These are phyloP conservation scores for Drosophila lacicola DNA, from an alignment of 2,888 invertebrate genomes.

Conservation along the genomic window DNA sequence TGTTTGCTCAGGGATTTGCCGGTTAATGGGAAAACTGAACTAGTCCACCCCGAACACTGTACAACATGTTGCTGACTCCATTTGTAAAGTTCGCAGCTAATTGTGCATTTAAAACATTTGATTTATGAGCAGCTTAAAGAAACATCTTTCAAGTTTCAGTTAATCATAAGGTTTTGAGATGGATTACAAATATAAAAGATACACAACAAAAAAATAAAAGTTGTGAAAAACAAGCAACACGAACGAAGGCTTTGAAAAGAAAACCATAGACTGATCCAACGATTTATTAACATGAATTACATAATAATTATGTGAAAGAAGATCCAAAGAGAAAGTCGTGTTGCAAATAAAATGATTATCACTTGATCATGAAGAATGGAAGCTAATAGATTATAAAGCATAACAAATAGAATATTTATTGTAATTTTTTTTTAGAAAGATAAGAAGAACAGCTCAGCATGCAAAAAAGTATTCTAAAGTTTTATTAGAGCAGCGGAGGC, in stretches of 20 bases:
- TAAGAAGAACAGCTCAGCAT: no score
- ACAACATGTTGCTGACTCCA: neutral
- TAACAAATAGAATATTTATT: neutral
- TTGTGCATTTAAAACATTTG: neutral
- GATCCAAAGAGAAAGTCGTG: neutral
- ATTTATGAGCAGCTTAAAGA: neutral
- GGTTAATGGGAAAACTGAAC: slow-evolving; percentile 19
- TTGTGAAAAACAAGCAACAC: neutral
- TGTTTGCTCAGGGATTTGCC: slow-evolving; percentile 47
- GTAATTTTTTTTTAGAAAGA: neutral
- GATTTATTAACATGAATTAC: neutral
- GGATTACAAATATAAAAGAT: neutral
- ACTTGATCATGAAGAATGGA: no score
- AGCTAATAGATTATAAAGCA: no score
- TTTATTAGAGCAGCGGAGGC: no score
- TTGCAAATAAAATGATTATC: neutral
- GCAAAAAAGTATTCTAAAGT: no score
- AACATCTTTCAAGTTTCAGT: neutral
- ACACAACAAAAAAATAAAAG: neutral
- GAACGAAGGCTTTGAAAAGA: no score
- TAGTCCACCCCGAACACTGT: slow-evolving; percentile 11
- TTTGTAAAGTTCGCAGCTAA: neutral
- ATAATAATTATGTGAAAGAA: neutral
- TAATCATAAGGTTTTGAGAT: neutral
- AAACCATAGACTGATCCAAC: no score